Evolutionary conservation across 2,888 invertebrate genomes (phyloP).

Genomic region (Drosophila algonquin): DNA sequence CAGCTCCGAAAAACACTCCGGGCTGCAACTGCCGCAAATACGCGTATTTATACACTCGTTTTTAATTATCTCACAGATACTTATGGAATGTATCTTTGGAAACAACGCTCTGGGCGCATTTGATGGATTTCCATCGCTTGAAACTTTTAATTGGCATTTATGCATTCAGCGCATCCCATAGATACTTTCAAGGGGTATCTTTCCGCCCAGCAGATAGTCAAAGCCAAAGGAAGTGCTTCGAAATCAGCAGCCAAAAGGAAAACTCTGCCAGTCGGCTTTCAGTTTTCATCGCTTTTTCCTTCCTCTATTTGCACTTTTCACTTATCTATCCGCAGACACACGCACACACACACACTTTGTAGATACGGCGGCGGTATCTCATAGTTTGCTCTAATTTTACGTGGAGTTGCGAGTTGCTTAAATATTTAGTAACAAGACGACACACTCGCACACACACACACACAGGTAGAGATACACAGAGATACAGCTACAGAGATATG

Average conservation of each 20-base stretch:
- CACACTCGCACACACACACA: background rate
- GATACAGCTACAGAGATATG: slow-evolving; percentile 57
- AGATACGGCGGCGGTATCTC: slow-evolving; percentile 42
- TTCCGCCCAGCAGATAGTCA: slow-evolving; percentile 1
- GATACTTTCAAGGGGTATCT: background rate
- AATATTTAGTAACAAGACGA: slow-evolving; percentile 72
- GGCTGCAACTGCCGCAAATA: background rate
- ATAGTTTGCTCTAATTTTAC: slow-evolving; percentile 71
- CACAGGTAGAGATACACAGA: slow-evolving; percentile 17
- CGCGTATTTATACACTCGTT: background rate
- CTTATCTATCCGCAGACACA: slow-evolving; percentile 54
- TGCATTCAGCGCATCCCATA: background rate
- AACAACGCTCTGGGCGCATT: background rate
- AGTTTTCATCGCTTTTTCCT: slow-evolving; percentile 34
- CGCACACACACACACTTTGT: slow-evolving; percentile 15
- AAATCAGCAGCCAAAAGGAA: slow-evolving; percentile 2
- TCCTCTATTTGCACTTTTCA: slow-evolving; percentile 71
- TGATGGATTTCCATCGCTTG: background rate
- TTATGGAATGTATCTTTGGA: background rate
- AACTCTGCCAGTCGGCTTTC: slow-evolving; percentile 6
- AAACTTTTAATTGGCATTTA: slow-evolving; percentile 40
- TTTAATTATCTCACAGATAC: slow-evolving; percentile 1
- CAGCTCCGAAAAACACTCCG: no score
- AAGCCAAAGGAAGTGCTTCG: slow-evolving; percentile 7
- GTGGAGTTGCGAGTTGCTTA: slow-evolving; percentile 65